Base-by-base conservation (phyloP, 2,797 vertebrate genomes). In the Cygnus olor region DNA sequence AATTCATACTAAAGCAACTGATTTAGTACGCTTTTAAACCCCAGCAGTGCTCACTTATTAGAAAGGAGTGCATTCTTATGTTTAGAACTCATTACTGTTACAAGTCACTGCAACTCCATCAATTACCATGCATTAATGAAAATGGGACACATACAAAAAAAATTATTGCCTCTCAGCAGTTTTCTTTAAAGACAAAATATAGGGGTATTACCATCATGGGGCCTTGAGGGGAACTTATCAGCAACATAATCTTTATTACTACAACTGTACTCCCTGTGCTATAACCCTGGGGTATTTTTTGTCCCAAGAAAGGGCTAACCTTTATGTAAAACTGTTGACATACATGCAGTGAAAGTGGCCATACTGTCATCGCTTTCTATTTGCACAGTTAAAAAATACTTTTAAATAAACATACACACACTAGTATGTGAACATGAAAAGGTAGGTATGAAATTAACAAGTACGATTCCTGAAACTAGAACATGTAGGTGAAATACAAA, bases 1-100 rank as follows among this genome's bases (percentile, higher is more conserved):
- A 98, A 98, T 98, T 98, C 98, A 98, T 97, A 98, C 97, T 98
- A 98, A 98, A 98, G 98, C 98, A 98, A 98, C 98, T 98, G 98
- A 98, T 98, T 98, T 98, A 98, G 98, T 98, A 98, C 73, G 98
- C 98, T 98, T 98, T 98, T 98, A 98, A 98, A 98, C 97, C 97
- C 98, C 98, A 98, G 98, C 98, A 98, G 98, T 97, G 98, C 97
- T 98, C 98, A 97, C 98, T 98, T 98, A 98, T 98, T 98, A 98
- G 98, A 98, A 98, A 98, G 98, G 98, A 98, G 98, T 98, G 97
- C 97, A 97, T 98, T 98, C 98, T 98, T 98, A 98, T 98, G 98
- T 98, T 98, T 98, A 98, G 97, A 98, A 98, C 98, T 98, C 98
- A 98, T 98, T 98, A 98, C 98, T 97, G 98, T 97, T 98, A 97